These are phyloP conservation scores for Chloropsis cyanopogon DNA, from an alignment of 2,113 vertebrate genomes.

Conservation along the genomic window DNA sequence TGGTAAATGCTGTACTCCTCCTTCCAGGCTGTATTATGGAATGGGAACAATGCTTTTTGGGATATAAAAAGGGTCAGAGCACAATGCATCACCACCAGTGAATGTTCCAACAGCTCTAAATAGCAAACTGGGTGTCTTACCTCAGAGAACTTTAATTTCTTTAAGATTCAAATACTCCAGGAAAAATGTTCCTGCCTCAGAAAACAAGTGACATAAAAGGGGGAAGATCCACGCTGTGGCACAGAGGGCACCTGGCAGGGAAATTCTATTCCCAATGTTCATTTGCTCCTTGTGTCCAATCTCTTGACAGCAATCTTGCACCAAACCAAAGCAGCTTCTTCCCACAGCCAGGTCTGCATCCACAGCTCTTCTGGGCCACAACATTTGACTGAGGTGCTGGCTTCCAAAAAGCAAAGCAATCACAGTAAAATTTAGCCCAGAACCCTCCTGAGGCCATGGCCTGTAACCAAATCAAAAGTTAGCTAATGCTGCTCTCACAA, in stretches of 20 bases:
- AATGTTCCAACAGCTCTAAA: not conserved
- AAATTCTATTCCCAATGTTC: not conserved
- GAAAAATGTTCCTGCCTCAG: not conserved
- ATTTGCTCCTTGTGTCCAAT: not conserved
- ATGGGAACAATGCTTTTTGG: not conserved
- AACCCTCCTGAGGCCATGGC: not conserved
- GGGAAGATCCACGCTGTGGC: not conserved
- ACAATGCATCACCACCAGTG: not conserved
- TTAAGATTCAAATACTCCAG: not conserved
- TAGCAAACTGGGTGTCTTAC: not conserved
- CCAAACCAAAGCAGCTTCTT: not conserved
- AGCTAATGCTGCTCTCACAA: rapidly evolving
- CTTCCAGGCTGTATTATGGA: not conserved
- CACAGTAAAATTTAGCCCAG: not conserved
- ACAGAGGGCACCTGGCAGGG: not conserved
- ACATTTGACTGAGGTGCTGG: rapidly evolving
- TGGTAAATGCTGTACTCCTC: not conserved
- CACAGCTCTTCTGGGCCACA: rapidly evolving
- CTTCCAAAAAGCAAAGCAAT: not conserved
- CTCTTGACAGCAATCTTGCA: not conserved
- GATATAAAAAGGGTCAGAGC: not conserved
- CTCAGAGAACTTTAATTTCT: not conserved
- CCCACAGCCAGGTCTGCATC: not conserved
- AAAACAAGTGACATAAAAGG: not conserved
- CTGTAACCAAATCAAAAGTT: not conserved